These are phyloP conservation scores for Polietes domitor DNA, from an alignment of 2,888 invertebrate genomes.

Conservation along the genomic window DNA sequence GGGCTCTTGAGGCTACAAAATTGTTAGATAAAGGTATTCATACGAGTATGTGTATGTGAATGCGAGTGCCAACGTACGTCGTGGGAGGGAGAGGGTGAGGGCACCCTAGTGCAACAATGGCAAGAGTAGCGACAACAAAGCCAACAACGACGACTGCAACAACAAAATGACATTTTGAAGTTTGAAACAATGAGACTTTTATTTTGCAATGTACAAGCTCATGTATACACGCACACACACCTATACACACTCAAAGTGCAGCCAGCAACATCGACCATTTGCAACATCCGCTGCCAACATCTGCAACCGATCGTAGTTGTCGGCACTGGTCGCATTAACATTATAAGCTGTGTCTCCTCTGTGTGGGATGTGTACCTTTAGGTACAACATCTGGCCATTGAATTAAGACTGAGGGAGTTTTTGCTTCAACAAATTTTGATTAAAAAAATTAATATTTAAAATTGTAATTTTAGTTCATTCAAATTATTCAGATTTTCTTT, in stretches of 20 bases:
- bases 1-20: background rate
- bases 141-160: background rate
- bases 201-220: constrained; percentile 7
- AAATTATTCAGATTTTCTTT: too few species aligned
- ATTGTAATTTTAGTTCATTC: too few species aligned
- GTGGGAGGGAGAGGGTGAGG: too few species aligned
- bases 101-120: constrained; percentile 15
- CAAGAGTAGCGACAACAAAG: background rate
- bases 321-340: background rate
- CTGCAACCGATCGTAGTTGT: constrained; percentile 4
- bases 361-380: constrained; percentile 8
- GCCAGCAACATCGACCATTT: constrained; percentile 16
- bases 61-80: background rate
- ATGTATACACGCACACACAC: background rate
- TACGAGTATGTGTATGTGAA: too few species aligned
- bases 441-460: too few species aligned
- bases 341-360: background rate
- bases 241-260: background rate
- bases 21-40: background rate
- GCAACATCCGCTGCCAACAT: constrained; percentile 19
- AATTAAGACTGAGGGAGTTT: too few species aligned
- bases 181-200: constrained; percentile 51
- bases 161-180: constrained; percentile 47
- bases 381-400: background rate
- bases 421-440: too few species aligned